Base-by-base conservation (phyloP, 2,797 vertebrate species). In the Brotula barbata region DNA sequence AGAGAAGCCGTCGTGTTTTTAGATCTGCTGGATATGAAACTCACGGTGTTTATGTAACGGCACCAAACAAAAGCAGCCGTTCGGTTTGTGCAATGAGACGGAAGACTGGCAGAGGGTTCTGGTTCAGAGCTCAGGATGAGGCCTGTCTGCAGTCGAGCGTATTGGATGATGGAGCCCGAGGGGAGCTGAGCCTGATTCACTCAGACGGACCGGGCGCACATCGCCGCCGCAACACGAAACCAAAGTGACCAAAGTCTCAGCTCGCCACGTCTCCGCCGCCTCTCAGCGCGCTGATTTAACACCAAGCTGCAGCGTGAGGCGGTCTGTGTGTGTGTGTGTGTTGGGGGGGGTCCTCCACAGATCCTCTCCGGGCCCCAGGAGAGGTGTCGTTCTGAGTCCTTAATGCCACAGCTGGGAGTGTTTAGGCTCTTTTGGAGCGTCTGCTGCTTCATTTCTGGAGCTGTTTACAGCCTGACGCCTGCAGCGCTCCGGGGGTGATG, bases 361-460 rank as follows among this genome's bases (percentile, higher is more conserved):
- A 71, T 77, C 71, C 61, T 53, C 49, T 9, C 47, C 5, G 11
- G 17, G 40, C 80, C 80, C 75, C 71, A 28, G 61, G 75, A 78
- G 80, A 81, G 74, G 76, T 68, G 70, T 72, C 75, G 42, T 73
- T 75, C 69, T 14, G 50, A 80, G 70, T 78, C 78, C 75, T 71
- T 77, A 78, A 71, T 48, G 68, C 82, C 75, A 70, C 87, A 89
- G 82, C 88, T 89, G 88, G 80, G 77, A 86, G 75, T 56, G 75
- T 82, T 89, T 87, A 88, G 65, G 69, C 62, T 50, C 8, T 42
- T 73, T 85, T 77, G 58, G 73, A 55, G 79, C 48, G 82, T 87
- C 87, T 85, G 81, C 83, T 86, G 87, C 70, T 80, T 88, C 77
- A 59, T 86, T 88, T 89, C 88, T 72, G 72, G 77, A 87, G 86